phyloP scores from a whole-genome alignment of 1,140 invertebrate genomes.

The Scaptodrosophila lebanonensis region DNA sequence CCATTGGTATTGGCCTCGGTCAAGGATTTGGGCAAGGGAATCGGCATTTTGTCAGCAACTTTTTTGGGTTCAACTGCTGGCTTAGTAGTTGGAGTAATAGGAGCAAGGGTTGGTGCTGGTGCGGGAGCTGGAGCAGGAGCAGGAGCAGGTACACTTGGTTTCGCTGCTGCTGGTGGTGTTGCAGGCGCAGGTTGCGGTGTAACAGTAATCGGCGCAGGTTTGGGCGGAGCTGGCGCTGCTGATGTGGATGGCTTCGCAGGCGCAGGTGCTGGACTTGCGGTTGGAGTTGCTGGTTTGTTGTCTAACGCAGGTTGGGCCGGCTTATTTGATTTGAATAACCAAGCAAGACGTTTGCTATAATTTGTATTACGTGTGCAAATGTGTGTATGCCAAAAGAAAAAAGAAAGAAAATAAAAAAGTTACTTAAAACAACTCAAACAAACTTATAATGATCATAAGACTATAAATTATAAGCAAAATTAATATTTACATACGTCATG shows the following conservation, averaged over 20 bases:
- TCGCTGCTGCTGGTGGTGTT: constrained; percentile 14
- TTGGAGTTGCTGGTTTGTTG: constrained; percentile 50
- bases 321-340: constrained; percentile 66
- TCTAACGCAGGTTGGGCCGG: constrained; percentile 53
- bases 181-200: constrained; percentile 23
- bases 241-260: constrained; percentile 17
- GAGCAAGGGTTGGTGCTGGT: constrained; percentile 19
- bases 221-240: constrained; percentile 5
- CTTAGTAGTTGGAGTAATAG: constrained; percentile 41
- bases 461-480: too few species aligned
- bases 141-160: neutral
- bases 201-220: neutral
- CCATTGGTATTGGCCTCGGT: constrained; percentile 51
- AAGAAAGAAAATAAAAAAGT: constrained; percentile 18
- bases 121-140: constrained; percentile 26
- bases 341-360: constrained; percentile 73
- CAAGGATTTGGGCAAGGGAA: constrained; percentile 55
- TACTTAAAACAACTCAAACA: too few species aligned
- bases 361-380: too few species aligned
- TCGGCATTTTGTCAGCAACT: constrained; percentile 54
- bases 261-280: constrained; percentile 16
- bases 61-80: neutral
- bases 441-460: too few species aligned
- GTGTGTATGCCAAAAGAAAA: constrained; percentile 13
- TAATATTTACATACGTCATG: too few species aligned